Conservation (phyloP, 2,113 vertebrate species). For the Irena cyanogastra region DNA sequence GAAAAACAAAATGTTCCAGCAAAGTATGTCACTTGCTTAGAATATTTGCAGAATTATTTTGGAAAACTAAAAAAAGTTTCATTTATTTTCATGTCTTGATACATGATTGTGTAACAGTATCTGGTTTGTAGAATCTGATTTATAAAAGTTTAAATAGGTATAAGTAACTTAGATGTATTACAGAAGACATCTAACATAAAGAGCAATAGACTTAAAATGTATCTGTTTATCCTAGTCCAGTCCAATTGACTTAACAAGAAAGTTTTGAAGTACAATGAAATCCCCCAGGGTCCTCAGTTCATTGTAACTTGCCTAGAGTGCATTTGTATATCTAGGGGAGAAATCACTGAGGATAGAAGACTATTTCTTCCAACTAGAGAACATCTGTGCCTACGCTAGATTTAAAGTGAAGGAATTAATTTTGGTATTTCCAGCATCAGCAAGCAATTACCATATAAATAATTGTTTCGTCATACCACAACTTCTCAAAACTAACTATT, state of each 20-base stretch:
- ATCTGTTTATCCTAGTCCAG: not conserved
- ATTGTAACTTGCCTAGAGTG: not conserved
- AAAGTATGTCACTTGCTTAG: not conserved
- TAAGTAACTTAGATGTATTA: not conserved
- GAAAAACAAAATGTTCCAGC: not conserved
- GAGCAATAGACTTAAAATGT: not conserved
- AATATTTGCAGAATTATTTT: not conserved
- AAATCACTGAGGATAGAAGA: not conserved
- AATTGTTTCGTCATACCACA: not conserved
- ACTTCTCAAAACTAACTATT: not conserved
- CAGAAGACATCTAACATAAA: not conserved
- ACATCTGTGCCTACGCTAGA: not conserved
- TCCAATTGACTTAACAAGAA: not conserved
- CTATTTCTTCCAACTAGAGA: not conserved
- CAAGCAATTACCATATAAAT: not conserved
- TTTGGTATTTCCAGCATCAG: not conserved
- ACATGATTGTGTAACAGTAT: not conserved
- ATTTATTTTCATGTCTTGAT: not conserved
- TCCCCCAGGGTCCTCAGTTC: not conserved
- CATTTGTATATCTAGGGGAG: not conserved
- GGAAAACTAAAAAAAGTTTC: not conserved
- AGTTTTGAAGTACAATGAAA: not conserved
- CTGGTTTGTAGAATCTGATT: not conserved
- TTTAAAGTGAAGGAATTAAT: not conserved
- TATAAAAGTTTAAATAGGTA: not conserved